Evolutionary conservation across 1,140 invertebrate genomes (phyloP).

Genomic region (Sinella curviseta): DNA sequence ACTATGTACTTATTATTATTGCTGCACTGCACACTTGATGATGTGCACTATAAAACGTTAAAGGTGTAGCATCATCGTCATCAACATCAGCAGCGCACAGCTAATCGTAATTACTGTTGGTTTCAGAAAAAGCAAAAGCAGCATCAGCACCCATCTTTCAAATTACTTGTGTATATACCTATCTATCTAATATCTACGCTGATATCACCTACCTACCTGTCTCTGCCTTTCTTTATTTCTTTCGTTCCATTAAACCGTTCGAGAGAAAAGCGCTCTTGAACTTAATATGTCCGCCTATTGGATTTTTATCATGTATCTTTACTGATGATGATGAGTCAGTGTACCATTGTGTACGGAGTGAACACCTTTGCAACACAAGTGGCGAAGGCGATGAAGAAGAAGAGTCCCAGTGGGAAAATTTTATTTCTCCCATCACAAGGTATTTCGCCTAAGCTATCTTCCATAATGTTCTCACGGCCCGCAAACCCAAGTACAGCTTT

Average conservation of each 20-base stretch:
- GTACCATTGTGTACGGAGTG: no score
- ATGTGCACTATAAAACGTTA: neutral
- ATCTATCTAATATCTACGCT: no score
- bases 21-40: no score
- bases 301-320: no score
- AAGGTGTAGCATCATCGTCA: neutral
- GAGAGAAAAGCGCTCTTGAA: no score
- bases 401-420: neutral
- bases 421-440: neutral
- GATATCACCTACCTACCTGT: no score
- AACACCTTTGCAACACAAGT: no score
- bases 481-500: neutral
- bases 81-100: neutral
- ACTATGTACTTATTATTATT: no score
- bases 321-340: no score
- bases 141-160: neutral
- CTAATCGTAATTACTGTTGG: slow-evolving; percentile 14
- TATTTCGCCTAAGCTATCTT: neutral
- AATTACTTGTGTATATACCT: neutral
- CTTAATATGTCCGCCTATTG: no score
- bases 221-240: no score
- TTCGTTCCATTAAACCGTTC: no score
- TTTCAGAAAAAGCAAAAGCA: slow-evolving; percentile 15
- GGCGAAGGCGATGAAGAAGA: neutral
- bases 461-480: slow-evolving; percentile 7